Evolutionary conservation across 2,113 vertebrate genomes (phyloP), one percentile per base, ranked within the genome.

Genomic region (Brachypteracias leptosomus): DNA sequence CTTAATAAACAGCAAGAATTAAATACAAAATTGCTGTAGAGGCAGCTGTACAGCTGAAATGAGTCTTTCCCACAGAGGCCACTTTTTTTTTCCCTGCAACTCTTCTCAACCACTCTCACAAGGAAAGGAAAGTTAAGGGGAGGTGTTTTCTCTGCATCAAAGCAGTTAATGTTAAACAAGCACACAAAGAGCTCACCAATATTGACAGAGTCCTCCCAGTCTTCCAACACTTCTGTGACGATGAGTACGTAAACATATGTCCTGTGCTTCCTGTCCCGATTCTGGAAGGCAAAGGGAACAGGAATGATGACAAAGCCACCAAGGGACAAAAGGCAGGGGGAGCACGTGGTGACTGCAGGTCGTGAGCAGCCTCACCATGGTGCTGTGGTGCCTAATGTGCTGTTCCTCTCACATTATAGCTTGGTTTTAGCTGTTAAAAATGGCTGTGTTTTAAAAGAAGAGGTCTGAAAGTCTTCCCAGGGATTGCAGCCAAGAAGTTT

Each of bases 161-260:
- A 82, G 40, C 76, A 68, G 25, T 35, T 18, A 52, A 29, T 0
- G 29, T 20, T 8, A 74, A 21, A 24, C 35, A 15, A 80, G 44
- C 26, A 22, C 26, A 22, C 47, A 52, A 68, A 55, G 8, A 21
- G 83, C 98, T 98, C 97, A 99, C 99, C 99, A 82, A 99, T 99
- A 98, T 98, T 99, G 88, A 99, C 98, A 6, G 99, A 99, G 97
- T 99, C 99, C 97, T 99, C 99, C 99, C 99, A 99, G 97, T 99
- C 99, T 95, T 99, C 99, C 97, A 99, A 98, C 92, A 99, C 98
- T 96, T 99, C 99, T 5, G 99, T 99, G 97, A 99, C 99, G 15
- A 99, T 98, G 46, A 99, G 99, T 93, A 99, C 99, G 67, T 99
- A 99, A 88, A 99, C 99, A 26, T 99, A 99, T 2, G 99, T 99